A percentile compares a stretch with the other conserved stretches of the same genome.
These are phyloP conservation scores for Zophobas morio DNA, from an alignment of 1,140 invertebrate species.

Conservation along the genomic window DNA sequence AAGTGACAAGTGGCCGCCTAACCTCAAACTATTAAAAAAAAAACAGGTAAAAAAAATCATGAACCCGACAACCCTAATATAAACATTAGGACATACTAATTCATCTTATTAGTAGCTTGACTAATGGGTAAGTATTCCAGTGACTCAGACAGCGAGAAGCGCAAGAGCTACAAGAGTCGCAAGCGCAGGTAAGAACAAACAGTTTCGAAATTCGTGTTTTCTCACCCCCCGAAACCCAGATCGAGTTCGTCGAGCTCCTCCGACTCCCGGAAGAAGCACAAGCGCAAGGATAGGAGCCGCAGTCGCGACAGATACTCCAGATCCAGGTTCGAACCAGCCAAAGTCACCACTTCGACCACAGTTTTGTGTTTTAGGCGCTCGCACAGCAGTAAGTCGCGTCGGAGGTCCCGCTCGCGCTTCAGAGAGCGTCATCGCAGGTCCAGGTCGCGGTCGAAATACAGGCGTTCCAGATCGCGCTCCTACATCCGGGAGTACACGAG, in stretches of 20 bases:
- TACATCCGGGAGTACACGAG: constrained; percentile 60
- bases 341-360: constrained; percentile 9
- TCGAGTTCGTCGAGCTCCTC: constrained; percentile 62
- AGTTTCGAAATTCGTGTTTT: background rate
- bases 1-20: background rate
- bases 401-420: constrained; percentile 43
- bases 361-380: constrained; percentile 18
- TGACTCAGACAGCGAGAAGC: constrained; percentile 63
- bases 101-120: background rate
- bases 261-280: constrained; percentile 55
- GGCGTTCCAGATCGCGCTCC: constrained; percentile 59
- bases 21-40: background rate
- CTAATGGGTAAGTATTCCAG: constrained; percentile 65
- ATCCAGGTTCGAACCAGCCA: constrained; percentile 48
- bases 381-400: constrained; percentile 27
- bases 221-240: constrained; percentile 41
- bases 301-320: constrained; percentile 55
- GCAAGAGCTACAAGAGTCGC: constrained; percentile 57
- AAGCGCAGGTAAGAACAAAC: constrained; percentile 59
- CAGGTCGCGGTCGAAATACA: constrained; percentile 38
- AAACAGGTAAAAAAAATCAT: too few relatives aligned
- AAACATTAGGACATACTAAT: too few relatives aligned
- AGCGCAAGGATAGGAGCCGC: constrained; percentile 51
- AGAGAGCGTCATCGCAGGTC: constrained; percentile 56
- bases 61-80: constrained; percentile 1